Evolutionary conservation across 2,888 invertebrate genomes (phyloP), one percentile per base, ranked within the genome.

Genomic region (Drosophila yooni): DNA sequence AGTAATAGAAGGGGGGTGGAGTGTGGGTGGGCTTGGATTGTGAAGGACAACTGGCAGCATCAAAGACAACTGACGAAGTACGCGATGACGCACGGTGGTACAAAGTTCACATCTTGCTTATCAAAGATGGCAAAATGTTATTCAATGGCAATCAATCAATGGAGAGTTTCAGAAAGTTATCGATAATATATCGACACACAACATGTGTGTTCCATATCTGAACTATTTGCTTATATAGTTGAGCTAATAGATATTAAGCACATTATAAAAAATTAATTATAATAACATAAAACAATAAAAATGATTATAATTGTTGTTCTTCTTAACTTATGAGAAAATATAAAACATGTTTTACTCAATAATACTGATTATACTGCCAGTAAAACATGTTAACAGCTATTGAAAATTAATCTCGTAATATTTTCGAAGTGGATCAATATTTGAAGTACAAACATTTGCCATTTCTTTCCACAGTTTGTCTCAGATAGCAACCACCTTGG

Each of bases 401-500:
- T 56, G 27, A 56, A 56, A 29, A 27, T 38, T 13, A 56, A 29
- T 56, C 27, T 18, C n/a, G 27, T 29, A 18, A 40, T 27, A 31
- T 34, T 21, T 51, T 21, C 10, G 40, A 50, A 40, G 25, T 38
- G 36, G 34, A 71, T 36, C 38, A 79, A 78, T 74, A 62, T 62
- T 66, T 61, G 29, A 57, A 58, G 15, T 25, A 34, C 11, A 63
- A 64, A 80, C 53, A 76, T 76, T 78, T 50, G 43, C 59, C 40
- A 60, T n/a, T 70, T 57, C 38, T 50, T 65, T 52, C 68, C 76
- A 82, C 65, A 53, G 75, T 75, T 63, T 65, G 62, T 70, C 72
- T 67, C 68, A 67, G 51, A 48, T 63, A 61, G 33, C 60, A 79
- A 70, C 59, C 65, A 77, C 51, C 72, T 71, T 67, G 34, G 60